Conservation (phyloP, 2,888 invertebrate species). For the Capitulum mitella region DNA sequence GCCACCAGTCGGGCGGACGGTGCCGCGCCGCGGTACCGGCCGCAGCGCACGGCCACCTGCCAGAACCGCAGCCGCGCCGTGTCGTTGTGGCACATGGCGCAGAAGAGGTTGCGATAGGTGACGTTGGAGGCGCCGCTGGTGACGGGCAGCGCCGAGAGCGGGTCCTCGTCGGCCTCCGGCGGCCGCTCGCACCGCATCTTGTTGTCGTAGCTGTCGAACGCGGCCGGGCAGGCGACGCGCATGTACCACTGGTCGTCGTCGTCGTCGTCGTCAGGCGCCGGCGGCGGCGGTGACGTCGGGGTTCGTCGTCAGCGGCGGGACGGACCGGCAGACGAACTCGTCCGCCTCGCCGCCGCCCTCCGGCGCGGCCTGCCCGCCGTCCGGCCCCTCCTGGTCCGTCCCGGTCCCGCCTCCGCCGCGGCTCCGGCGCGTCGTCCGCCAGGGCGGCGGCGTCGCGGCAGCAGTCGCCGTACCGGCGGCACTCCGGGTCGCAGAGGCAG, state of each 20-base stretch:
- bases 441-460: not conserved
- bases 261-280: not conserved
- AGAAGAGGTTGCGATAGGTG: slow-evolving; percentile 11
- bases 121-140: not conserved
- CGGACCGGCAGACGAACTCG: not conserved
- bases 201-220: slow-evolving; percentile 2
- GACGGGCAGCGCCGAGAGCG: not conserved
- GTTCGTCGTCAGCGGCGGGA: not conserved
- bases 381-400: not conserved
- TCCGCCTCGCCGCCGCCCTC: not conserved
- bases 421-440: not conserved
- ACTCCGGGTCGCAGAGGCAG: slow-evolving; percentile 2
- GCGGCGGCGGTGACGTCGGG: not conserved
- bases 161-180: not conserved
- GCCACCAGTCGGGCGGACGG: not conserved
- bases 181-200: not conserved
- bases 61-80: not conserved
- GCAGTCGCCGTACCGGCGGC: slow-evolving; percentile 1
- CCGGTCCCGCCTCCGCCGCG: too few relatives aligned
- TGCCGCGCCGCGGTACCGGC: not conserved
- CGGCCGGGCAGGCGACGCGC: not conserved
- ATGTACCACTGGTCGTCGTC: not conserved
- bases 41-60: not conserved
- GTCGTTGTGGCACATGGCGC: slow-evolving; percentile 25
- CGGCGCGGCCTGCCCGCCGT: not conserved